Evolutionary conservation across 2,888 invertebrate species (phyloP).

Genomic region (Adela reaumurella): DNA sequence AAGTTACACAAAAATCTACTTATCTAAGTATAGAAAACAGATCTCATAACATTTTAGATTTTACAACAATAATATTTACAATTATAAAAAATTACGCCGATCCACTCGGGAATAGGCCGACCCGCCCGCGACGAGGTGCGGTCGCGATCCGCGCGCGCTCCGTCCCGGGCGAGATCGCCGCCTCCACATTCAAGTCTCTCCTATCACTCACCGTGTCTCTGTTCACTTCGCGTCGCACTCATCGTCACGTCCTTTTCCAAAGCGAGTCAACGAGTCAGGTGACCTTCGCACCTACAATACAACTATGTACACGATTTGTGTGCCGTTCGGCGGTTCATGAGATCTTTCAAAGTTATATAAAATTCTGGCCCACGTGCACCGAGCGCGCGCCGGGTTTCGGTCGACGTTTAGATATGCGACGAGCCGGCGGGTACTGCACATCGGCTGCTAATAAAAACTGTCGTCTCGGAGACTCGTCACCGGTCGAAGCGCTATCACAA

Average conservation of each 20-base stretch:
- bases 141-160: background rate
- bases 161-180: background rate
- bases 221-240: background rate
- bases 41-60: conserved; percentile 35
- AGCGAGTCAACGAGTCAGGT: background rate
- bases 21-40: conserved; percentile 29
- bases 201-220: background rate
- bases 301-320: background rate
- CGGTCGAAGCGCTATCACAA: too few relatives aligned
- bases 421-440: background rate
- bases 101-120: conserved; percentile 2
- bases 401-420: background rate
- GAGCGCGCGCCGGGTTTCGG: background rate
- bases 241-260: background rate
- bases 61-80: conserved; percentile 33
- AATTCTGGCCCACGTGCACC: conserved; percentile 19
- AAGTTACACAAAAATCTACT: conserved; percentile 15
- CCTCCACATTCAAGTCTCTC: background rate
- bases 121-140: background rate
- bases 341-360: conserved; percentile 37
- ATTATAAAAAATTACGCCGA: conserved; percentile 18
- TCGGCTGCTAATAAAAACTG: background rate
- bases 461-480: background rate
- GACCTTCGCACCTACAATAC: background rate
- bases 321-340: conserved; percentile 28